A percentile compares a stretch with the other conserved stretches of the same genome.
phyloP scores from a whole-genome alignment of 2,113 vertebrate genomes.

The Tachysurus vachellii region DNA sequence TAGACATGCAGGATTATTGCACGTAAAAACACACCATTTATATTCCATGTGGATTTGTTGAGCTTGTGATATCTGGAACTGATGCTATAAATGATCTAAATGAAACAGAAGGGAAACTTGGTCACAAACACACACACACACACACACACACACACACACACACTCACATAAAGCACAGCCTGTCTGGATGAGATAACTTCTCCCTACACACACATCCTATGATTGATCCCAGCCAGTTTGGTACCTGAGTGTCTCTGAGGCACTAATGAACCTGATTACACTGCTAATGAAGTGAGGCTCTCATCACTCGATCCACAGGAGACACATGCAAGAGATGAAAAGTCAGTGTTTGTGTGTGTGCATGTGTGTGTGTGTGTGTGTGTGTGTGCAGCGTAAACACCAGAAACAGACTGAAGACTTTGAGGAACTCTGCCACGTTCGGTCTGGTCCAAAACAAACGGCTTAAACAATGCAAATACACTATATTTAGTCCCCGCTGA shows the following conservation, averaged over 20 bases:
- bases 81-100: constrained; percentile 4
- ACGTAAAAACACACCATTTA: background rate
- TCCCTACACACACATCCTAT: constrained; percentile 54
- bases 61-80: background rate
- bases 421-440: constrained; percentile 5
- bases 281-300: constrained; percentile 79
- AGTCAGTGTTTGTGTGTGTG: background rate
- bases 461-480: constrained; percentile 28
- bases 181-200: constrained; percentile 72
- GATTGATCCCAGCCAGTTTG: constrained; percentile 76
- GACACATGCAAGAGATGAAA: constrained; percentile 37
- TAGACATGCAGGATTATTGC: background rate
- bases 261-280: constrained; percentile 81
- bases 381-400: background rate
- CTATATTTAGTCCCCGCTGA: constrained; percentile 46
- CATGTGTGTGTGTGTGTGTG: constrained; percentile 11
- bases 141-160: background rate
- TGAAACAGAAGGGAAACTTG: background rate
- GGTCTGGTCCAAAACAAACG: constrained; percentile 18
- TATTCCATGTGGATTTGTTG: background rate
- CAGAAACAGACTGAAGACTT: constrained; percentile 4
- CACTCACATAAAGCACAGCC: constrained; percentile 51
- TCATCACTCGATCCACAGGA: constrained; percentile 56
- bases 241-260: constrained; percentile 77
- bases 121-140: background rate